Percentiles rank a stretch among this genome's conserved stretches.
Conservation (phyloP, 2,888 invertebrate genomes). For the Aspidiotus rigidus region DNA sequence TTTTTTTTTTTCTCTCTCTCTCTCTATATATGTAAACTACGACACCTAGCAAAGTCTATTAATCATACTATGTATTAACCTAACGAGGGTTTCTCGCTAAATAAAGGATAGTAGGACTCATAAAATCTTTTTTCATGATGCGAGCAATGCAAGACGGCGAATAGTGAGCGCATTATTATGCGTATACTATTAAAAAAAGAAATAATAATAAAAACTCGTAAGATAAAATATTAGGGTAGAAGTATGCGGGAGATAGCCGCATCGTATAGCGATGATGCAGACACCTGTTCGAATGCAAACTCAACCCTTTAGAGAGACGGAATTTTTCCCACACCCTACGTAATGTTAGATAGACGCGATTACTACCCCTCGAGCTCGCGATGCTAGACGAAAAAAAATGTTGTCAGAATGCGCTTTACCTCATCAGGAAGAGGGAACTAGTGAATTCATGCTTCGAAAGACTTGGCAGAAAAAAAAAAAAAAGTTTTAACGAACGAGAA, state of each 20-base stretch:
- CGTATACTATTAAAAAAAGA: conserved; percentile 14
- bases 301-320: conserved; percentile 30
- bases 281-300: conserved; percentile 32
- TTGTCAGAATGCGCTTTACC: conserved; percentile 30
- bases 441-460: conserved; percentile 24
- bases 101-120: conserved; percentile 19
- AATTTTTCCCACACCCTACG: conserved; percentile 30
- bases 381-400: conserved; percentile 25
- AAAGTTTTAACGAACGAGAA: conserved; percentile 1
- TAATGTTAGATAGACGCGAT: conserved; percentile 31
- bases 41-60: conserved; percentile 15
- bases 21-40: conserved; percentile 20
- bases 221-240: conserved; percentile 31
- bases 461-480: conserved; percentile 29
- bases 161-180: conserved; percentile 28
- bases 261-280: neutral
- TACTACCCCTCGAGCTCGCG: conserved; percentile 28
- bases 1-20: neutral
- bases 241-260: conserved; percentile 16
- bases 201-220: conserved; percentile 13
- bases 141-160: conserved; percentile 2
- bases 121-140: conserved; percentile 26
- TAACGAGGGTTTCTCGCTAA: conserved; percentile 16
- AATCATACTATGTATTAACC: conserved; percentile 22
- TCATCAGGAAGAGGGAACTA: conserved; percentile 7